These are phyloP conservation scores for Procambarus clarkii DNA, from an alignment of 1,140 invertebrate genomes.

Conservation along the genomic window DNA sequence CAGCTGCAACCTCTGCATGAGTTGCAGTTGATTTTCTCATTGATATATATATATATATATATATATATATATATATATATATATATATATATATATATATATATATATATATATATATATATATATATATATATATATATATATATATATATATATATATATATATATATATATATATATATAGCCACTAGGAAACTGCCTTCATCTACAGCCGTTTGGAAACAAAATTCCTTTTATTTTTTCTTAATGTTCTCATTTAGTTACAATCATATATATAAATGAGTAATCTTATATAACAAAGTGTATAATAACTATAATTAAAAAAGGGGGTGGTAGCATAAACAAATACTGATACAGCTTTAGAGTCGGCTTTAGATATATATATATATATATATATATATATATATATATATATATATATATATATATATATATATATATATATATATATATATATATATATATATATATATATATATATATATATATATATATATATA, in stretches of 20 bases:
- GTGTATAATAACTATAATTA: neutral
- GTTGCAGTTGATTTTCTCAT: too few species aligned
- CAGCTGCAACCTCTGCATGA: too few species aligned
- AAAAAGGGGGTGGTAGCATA: too few species aligned
- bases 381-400: neutral
- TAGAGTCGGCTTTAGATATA: too few species aligned
- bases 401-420: conserved; percentile 42
- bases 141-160: conserved; percentile 47
- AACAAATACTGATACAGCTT: too few species aligned
- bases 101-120: conserved; percentile 48
- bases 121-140: conserved; percentile 50
- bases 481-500: conserved; percentile 30
- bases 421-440: conserved; percentile 50
- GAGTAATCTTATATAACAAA: too few species aligned
- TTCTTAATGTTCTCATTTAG: too few species aligned
- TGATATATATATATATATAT: too few species aligned
- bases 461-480: conserved; percentile 45
- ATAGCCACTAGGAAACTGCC: too few species aligned
- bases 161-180: too few species aligned
- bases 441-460: conserved; percentile 46
- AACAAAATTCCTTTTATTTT: neutral
- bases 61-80: conserved; percentile 48
- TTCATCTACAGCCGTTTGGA: too few species aligned
- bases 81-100: conserved; percentile 46
- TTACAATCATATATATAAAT: too few species aligned